Evolutionary conservation across 1,140 invertebrate species (phyloP).

Genomic region (Drosophila pandora): DNA sequence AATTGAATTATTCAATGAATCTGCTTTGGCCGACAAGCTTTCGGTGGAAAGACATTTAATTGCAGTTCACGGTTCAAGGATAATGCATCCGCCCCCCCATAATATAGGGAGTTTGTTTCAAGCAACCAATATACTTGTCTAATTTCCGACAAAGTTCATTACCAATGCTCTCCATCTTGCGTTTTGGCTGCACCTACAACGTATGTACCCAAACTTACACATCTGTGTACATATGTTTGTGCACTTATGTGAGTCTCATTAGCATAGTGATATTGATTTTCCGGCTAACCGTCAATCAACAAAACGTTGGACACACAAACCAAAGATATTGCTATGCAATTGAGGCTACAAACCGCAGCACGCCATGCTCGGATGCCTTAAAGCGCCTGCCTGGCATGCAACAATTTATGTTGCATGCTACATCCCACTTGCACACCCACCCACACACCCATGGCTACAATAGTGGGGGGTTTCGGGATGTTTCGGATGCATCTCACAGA

Average conservation of each 20-base stretch:
- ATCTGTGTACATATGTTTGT: slow-evolving; percentile 9
- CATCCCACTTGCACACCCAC: slow-evolving; percentile 1
- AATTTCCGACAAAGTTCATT: slow-evolving; percentile 58
- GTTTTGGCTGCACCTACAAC: background rate
- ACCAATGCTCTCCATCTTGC: slow-evolving; percentile 48
- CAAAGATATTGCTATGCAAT: slow-evolving; percentile 72
- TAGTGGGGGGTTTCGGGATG: slow-evolving; percentile 1
- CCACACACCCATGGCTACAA: slow-evolving; percentile 5
- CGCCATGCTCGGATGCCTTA: slow-evolving; percentile 77
- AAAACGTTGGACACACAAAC: slow-evolving; percentile 64
- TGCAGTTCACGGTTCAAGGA: slow-evolving; percentile 28
- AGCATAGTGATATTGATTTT: slow-evolving; percentile 82
- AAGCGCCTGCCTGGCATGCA: slow-evolving; percentile 75
- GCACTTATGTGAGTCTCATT: slow-evolving; percentile 67
- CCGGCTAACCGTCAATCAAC: slow-evolving; percentile 81
- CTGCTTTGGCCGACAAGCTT: background rate
- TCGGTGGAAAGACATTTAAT: slow-evolving; percentile 16
- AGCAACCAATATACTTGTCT: slow-evolving; percentile 22
- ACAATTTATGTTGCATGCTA: slow-evolving; percentile 63
- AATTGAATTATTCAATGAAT: slow-evolving; percentile 65
- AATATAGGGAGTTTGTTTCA: background rate
- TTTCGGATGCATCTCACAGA: background rate
- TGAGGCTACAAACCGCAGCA: slow-evolving; percentile 78
- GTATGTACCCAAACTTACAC: slow-evolving; percentile 3
- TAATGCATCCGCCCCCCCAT: background rate